Evolutionary conservation across 2,797 vertebrate genomes (phyloP).

Genomic region (Somateria mollissima): DNA sequence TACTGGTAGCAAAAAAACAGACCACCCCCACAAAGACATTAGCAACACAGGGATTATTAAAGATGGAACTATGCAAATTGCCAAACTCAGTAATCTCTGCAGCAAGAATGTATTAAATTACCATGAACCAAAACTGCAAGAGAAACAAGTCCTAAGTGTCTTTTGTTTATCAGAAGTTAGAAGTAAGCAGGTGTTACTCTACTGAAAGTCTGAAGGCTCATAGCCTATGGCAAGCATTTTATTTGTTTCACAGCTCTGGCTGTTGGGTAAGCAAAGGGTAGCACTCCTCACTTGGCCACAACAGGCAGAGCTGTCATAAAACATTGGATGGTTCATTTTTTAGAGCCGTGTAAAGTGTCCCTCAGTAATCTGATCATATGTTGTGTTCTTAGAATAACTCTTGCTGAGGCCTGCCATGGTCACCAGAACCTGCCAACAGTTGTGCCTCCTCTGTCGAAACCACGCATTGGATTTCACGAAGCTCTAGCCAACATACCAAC

Average conservation of each 20-base stretch:
- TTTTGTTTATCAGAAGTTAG: not conserved
- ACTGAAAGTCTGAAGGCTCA: not conserved
- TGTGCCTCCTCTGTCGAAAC: conserved; percentile 43
- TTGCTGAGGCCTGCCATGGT: conserved; percentile 24
- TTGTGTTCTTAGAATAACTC: conserved; percentile 69
- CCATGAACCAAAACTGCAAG: not conserved
- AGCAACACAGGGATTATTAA: not conserved
- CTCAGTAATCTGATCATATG: conserved; percentile 55
- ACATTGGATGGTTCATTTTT: conserved; percentile 57
- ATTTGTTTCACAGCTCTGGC: conserved; percentile 13
- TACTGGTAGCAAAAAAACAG: not conserved
- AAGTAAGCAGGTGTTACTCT: not conserved
- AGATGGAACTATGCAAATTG: not conserved
- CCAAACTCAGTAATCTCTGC: not conserved
- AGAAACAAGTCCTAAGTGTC: not conserved
- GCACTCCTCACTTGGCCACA: conserved; percentile 6
- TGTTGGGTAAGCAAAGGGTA: conserved; percentile 1
- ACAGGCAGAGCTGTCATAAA: conserved; percentile 41
- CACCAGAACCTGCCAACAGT: conserved; percentile 63
- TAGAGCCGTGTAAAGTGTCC: conserved; percentile 26
- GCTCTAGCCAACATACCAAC: conserved; percentile 53
- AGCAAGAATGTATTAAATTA: not conserved
- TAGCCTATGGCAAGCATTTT: not conserved
- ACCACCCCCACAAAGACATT: not conserved
- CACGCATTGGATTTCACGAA: conserved; percentile 27